Base-by-base conservation (phyloP, 2,888 invertebrate genomes). In the Ptychoptera contaminata region DNA sequence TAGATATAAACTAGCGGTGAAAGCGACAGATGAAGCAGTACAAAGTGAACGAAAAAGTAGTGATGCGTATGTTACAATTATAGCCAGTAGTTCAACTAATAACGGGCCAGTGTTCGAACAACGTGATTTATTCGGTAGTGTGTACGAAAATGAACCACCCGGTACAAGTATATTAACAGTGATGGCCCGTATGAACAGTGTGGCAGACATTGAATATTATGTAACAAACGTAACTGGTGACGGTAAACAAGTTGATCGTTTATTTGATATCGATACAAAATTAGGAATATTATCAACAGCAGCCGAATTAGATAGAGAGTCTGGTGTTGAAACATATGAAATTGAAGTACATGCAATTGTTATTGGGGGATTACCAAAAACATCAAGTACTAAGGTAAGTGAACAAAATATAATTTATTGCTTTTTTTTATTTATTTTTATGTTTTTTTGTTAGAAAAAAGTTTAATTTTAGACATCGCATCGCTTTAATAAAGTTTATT, bases 1-100 rank as follows among this genome's bases (percentile, higher is more conserved):
- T 1, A 74, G 81, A 43, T 90, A 88, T 68, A 81, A 82, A 55
- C 68, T 92, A 37, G 82, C 84, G 0, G 77, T 92, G 38, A 80
- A 87, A 56, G 92, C 91, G 4, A 88, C 90, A 8, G 92, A 92
- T 62, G 91, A 91, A 61, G 92, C 91, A 1, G 88, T 87, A 2
- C 80, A 90, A 57, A 81, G 82, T 52, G 90, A 90, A 60, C 74
- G 90, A 48, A 80, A 82, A 63, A 86, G 85, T 49, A 82, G 87
- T 2, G 90, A 92, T 61, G 81, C 86, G 1, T 86, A 87, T 59
- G 70, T 92, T 39, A 90, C 85, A 6, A 73, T 92, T 45, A 80
- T 91, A 47, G 76, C 83, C 50, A 74, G 78, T 10, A 75, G 76
- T 30, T 30, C 49, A 14, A 38, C 43, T 37, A 52, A 49, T 39